phyloP scores from a whole-genome alignment of 1,140 invertebrate species.

The Dreissena rostriformis region DNA sequence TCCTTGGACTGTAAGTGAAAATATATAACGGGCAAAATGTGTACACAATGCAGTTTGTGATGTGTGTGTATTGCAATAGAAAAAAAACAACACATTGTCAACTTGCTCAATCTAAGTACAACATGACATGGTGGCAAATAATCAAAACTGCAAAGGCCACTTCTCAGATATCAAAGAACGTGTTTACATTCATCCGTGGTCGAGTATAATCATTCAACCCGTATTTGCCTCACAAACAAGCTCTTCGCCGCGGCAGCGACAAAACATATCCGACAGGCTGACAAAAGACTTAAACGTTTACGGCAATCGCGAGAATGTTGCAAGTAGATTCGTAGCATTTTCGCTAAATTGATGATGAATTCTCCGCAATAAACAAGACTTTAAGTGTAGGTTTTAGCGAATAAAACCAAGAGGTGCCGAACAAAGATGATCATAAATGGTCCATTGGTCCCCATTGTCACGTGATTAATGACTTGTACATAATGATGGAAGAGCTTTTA shows the following conservation, averaged over 20 bases:
- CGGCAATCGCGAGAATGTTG: neutral
- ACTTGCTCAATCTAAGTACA: too few relatives aligned
- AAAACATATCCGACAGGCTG: neutral
- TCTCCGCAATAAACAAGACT: neutral
- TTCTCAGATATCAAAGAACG: neutral
- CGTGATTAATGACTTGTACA: neutral
- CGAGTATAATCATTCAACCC: neutral
- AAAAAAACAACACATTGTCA: too few relatives aligned
- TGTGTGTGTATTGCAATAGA: too few relatives aligned
- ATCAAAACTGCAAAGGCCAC: neutral
- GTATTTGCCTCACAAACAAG: neutral
- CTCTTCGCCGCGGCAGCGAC: neutral
- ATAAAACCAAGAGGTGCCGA: neutral
- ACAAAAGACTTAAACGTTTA: neutral
- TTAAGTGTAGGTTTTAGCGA: neutral
- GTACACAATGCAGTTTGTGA: too few relatives aligned
- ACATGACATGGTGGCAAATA: too few relatives aligned
- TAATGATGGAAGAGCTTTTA: neutral
- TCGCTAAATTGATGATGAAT: neutral
- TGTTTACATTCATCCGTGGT: neutral
- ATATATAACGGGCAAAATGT: too few relatives aligned
- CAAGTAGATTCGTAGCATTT: neutral
- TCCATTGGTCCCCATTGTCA: neutral
- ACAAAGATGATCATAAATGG: neutral
- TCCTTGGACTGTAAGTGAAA: too few relatives aligned